These are phyloP conservation scores for Archips crataeganus DNA, from an alignment of 2,888 invertebrate species.

Conservation along the genomic window DNA sequence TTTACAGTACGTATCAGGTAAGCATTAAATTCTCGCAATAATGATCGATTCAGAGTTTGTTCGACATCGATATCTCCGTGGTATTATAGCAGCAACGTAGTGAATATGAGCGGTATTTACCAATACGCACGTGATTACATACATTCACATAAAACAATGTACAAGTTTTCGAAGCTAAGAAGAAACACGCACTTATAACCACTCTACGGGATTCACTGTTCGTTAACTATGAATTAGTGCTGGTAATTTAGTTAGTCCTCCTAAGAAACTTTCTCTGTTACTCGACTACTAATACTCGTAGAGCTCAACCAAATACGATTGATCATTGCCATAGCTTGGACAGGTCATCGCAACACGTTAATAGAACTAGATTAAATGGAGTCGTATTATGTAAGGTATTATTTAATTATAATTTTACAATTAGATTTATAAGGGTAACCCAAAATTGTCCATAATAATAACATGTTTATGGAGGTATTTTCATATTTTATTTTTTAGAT, in stretches of 20 bases:
- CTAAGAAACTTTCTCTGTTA: slow-evolving; percentile 3
- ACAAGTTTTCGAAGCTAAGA: background rate
- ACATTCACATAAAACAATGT: background rate
- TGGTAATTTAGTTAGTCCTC: background rate
- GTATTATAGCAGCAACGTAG: background rate
- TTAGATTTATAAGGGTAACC: too few species aligned
- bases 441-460: too few species aligned
- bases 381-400: too few species aligned
- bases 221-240: slow-evolving; percentile 3
- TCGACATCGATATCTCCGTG: background rate
- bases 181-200: background rate
- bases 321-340: background rate
- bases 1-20: background rate
- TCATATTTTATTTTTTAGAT: too few species aligned
- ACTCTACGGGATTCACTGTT: background rate
- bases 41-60: background rate
- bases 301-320: slow-evolving; percentile 18
- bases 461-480: too few species aligned
- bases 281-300: slow-evolving; percentile 2
- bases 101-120: background rate
- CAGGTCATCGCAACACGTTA: too few species aligned
- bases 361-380: too few species aligned
- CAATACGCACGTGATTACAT: background rate
- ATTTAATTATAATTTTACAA: too few species aligned
- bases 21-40: background rate